These are phyloP conservation scores for Rattus norvegicus DNA, from an alignment of 2,113 vertebrate genomes.

Conservation along the genomic window GRCr8 NC_086034.1:5580001-5580500, in stretches of 20 bases:
- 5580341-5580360: conserved; percentile 30
- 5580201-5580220: conserved; percentile 54
- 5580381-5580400: conserved; percentile 44
- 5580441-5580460: too few species aligned
- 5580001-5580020: conserved; percentile 60
- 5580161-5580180: conserved; percentile 45
- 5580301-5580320: conserved; percentile 35
- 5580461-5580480: too few species aligned
- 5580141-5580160: conserved; percentile 63
- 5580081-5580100: conserved; percentile 59
- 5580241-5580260: neutral
- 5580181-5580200: conserved; percentile 33
- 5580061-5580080: conserved; percentile 15
- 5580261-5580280: neutral
- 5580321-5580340: neutral
- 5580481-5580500: too few species aligned
- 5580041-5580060: conserved; percentile 70
- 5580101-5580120: conserved; percentile 62
- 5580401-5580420: conserved; percentile 12
- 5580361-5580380: conserved; percentile 45
- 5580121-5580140: conserved; percentile 68
- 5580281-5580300: conserved; percentile 47
- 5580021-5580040: conserved; percentile 61
- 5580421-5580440: too few species aligned
- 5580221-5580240: neutral